Percentiles rank a stretch among this genome's conserved stretches.
Evolutionary conservation across 1,140 invertebrate genomes (phyloP).

Genomic region (Conus ventricosus): DNA sequence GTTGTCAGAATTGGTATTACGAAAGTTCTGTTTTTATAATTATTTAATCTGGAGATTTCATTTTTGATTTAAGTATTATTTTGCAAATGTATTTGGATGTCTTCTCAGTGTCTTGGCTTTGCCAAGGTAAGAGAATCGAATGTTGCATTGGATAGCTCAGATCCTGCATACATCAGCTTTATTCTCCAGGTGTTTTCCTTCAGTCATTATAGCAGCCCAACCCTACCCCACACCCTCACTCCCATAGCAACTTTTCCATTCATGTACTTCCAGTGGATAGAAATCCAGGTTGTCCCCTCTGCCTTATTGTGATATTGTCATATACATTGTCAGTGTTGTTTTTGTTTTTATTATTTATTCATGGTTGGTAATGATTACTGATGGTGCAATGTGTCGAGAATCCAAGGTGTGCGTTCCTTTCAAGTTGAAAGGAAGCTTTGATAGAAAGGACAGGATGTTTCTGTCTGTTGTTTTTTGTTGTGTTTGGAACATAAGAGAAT

Average conservation of each 20-base stretch:
- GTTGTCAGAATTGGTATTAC: neutral
- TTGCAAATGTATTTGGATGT: neutral
- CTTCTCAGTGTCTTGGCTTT: neutral
- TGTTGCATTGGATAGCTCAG: neutral
- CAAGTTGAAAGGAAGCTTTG: neutral
- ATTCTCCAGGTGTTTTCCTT: no score
- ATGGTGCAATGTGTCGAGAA: neutral
- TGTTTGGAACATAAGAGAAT: neutral
- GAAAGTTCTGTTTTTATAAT: neutral
- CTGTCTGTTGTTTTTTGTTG: neutral
- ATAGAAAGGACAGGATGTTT: neutral
- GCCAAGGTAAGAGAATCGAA: neutral
- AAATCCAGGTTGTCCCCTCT: neutral
- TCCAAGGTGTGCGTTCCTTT: neutral
- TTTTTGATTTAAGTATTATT: neutral
- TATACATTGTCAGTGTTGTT: neutral
- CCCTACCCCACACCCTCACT: no score
- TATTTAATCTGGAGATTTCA: neutral
- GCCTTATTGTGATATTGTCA: neutral
- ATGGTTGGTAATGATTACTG: neutral
- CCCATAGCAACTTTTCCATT: no score
- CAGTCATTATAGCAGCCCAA: no score
- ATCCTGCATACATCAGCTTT: neutral
- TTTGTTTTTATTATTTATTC: neutral
- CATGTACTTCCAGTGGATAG: no score